These are phyloP conservation scores for Pseudomyrmex sp. DNA, from an alignment of 1,140 invertebrate genomes.

Conservation along the genomic window DNA sequence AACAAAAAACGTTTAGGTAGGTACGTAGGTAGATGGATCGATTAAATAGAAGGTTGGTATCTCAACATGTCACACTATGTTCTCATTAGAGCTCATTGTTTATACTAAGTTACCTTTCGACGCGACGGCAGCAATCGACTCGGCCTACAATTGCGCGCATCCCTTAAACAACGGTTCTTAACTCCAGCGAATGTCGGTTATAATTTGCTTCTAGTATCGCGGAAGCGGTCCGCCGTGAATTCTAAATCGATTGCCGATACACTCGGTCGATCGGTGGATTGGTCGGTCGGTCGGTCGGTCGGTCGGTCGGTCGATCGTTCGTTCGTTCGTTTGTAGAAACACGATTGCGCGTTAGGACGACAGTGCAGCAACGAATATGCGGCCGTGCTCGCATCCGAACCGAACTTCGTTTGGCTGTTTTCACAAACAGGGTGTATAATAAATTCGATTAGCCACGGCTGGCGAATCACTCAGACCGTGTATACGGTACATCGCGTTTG, in stretches of 20 bases:
- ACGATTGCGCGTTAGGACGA: not conserved
- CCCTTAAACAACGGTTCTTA: constrained; percentile 54
- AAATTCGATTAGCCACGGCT: constrained; percentile 71
- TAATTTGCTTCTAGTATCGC: constrained; percentile 69
- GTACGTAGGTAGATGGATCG: not conserved
- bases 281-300: constrained; percentile 17
- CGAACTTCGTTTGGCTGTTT: constrained; percentile 61
- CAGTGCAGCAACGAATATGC: constrained; percentile 21
- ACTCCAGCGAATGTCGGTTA: constrained; percentile 66
- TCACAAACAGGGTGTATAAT: constrained; percentile 72
- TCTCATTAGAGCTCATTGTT: constrained; percentile 33
- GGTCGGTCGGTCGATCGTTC: not conserved
- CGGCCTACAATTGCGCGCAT: constrained; percentile 14
- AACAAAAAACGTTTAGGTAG: not conserved
- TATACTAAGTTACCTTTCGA: constrained; percentile 29
- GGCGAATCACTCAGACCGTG: constrained; percentile 58
- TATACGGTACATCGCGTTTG: constrained; percentile 69
- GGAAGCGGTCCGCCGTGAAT: constrained; percentile 33
- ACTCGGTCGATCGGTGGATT: constrained; percentile 13
- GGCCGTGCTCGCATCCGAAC: not conserved
- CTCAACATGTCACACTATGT: not conserved
- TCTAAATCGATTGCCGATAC: constrained; percentile 24
- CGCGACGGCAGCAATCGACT: constrained; percentile 20
- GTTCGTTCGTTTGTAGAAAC: constrained; percentile 18
- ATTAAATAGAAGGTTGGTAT: not conserved